Evolutionary conservation across 2,888 invertebrate species (phyloP), one percentile per base, ranked within the genome.

Genomic region (Melinopterus prodromus): DNA sequence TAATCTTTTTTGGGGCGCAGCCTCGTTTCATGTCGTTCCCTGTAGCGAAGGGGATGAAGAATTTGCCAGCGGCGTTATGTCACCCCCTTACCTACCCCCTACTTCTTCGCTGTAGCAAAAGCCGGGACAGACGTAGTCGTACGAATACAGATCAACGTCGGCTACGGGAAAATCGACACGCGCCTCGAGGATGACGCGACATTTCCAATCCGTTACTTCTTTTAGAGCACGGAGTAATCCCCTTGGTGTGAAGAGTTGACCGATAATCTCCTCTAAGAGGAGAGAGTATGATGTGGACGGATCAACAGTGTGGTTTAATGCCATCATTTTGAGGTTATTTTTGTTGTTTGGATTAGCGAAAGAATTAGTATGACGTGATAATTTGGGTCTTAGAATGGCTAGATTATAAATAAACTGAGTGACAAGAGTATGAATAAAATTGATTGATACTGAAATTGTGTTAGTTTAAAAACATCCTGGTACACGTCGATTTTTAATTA

Each of bases 1-100:
- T 85, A 85, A 85, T 85, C 85, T 86, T 85, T 84, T 80, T 77
- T 83, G 83, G 82, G 83, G 81, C 79, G 82, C 81, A 82, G 81
- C 71, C 83, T 81, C 83, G 82, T 35, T 15, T 74, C 36, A 9
- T 36, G 74, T 36, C 35, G 74, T 35, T 83, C 78, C 80, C 77
- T 81, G 80, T 79, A 82, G 82, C 77, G 80, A 80, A 82, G 78
- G 81, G 83, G 82, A 83, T 83, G 82, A 84, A 83, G 84, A 84
- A 83, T 79, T 81, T 83, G 84, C 83, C 81, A 77, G 82, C 80
- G 80, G 83, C 83, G 80, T 81, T 83, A 84, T 84, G 84, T 83
- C 37, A 53, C 74, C 74, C 82, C 81, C 35, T 71, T 14, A 12
- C n/a, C 74, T 9, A 36, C n/a, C 74, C 74, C 74, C 35, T 74